Conservation (phyloP, 1,140 invertebrate species). For the Myzus persicae region DNA sequence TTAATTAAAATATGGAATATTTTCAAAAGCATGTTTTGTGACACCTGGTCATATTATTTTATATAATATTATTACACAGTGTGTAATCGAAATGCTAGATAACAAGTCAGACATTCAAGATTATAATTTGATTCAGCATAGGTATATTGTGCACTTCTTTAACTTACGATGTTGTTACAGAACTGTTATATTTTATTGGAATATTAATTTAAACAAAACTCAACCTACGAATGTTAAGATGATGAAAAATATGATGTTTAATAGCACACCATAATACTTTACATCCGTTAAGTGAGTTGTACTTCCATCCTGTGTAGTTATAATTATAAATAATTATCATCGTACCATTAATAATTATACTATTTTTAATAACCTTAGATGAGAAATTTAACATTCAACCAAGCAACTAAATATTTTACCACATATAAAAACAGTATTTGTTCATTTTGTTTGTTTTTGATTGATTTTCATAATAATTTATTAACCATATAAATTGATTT, state of each 20-base stretch:
- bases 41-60: too few relatives aligned
- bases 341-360: neutral
- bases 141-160: neutral
- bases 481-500: neutral
- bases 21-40: neutral
- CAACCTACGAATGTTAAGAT: neutral
- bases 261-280: neutral
- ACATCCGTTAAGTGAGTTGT: neutral
- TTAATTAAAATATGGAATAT: neutral
- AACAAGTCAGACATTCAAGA: neutral
- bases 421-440: neutral
- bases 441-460: neutral
- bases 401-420: neutral
- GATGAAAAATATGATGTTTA: neutral
- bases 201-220: neutral
- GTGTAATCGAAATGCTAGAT: neutral
- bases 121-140: neutral
- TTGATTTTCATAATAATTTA: neutral
- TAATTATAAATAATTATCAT: constrained; percentile 41
- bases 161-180: neutral
- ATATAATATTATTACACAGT: neutral
- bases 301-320: neutral
- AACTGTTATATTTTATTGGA: neutral
- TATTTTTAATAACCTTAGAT: neutral
- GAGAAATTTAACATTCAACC: neutral